These are phyloP conservation scores for Montifringilla adamsi DNA, from an alignment of 2,113 vertebrate species.

Conservation along the genomic window DNA sequence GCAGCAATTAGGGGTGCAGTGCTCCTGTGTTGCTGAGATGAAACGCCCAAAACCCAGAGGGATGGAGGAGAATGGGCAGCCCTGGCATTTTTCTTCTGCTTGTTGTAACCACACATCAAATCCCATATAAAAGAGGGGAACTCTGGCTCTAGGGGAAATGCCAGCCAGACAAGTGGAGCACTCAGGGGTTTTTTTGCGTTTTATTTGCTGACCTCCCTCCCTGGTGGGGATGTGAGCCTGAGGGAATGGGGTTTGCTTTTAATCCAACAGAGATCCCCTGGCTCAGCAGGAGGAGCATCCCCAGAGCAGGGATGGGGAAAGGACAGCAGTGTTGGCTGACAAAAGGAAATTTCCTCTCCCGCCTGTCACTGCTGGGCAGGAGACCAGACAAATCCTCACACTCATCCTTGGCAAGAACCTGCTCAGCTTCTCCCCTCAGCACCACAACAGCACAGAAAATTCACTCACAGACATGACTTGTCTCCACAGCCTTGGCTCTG, in stretches of 20 bases:
- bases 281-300: neutral
- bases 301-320: neutral
- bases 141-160: neutral
- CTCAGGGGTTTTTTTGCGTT: fast-evolving
- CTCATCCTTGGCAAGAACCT: neutral
- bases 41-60: neutral
- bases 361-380: neutral
- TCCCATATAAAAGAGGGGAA: neutral
- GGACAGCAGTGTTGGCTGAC: neutral
- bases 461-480: neutral
- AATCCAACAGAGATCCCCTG: neutral
- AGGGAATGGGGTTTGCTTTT: neutral
- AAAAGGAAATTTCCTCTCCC: neutral
- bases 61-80: neutral
- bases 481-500: neutral
- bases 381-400: neutral
- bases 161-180: neutral
- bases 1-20: neutral
- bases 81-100: neutral
- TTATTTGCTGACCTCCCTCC: neutral
- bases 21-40: neutral
- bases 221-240: neutral
- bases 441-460: neutral
- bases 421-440: neutral
- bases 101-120: neutral